Percentiles rank a stretch among this genome's conserved stretches.
Evolutionary conservation across 2,888 invertebrate genomes (phyloP).

Genomic region (Cordylochernes scorpioides): DNA sequence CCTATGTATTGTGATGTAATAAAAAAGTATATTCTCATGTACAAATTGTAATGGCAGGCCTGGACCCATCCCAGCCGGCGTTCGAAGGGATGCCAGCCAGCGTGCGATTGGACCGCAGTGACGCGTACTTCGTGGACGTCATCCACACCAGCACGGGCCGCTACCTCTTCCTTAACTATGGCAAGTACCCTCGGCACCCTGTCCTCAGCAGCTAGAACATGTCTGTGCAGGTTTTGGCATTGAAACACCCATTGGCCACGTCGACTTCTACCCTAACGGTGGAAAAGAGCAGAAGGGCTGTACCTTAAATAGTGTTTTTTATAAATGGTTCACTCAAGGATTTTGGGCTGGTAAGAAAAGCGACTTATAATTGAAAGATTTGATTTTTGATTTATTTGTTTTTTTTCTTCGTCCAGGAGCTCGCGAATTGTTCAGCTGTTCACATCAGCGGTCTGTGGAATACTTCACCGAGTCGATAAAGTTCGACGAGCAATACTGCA

Average conservation of each 20-base stretch:
- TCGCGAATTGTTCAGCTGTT: slow-evolving; percentile 53
- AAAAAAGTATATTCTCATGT: background rate
- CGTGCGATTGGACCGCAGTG: background rate
- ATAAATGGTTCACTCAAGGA: background rate
- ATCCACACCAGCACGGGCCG: background rate
- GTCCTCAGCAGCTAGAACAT: background rate
- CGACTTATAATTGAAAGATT: background rate
- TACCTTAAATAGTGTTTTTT: too few species aligned
- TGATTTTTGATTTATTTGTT: background rate
- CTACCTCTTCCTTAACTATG: slow-evolving; percentile 3
- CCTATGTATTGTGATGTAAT: too few species aligned
- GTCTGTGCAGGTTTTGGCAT: background rate
- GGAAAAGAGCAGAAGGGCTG: background rate
- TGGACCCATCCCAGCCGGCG: background rate
- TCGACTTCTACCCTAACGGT: background rate
- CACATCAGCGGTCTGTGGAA: slow-evolving; percentile 55
- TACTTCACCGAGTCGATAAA: slow-evolving; percentile 56
- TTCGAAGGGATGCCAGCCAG: background rate
- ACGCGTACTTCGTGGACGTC: background rate
- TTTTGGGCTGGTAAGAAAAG: background rate
- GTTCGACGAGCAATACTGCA: slow-evolving; percentile 38
- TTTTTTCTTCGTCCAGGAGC: slow-evolving; percentile 35
- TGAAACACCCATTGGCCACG: background rate
- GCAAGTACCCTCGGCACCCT: background rate
- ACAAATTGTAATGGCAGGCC: background rate